Evolutionary conservation across 2,113 vertebrate genomes (phyloP).

Genomic region (Lathamus discolor): DNA sequence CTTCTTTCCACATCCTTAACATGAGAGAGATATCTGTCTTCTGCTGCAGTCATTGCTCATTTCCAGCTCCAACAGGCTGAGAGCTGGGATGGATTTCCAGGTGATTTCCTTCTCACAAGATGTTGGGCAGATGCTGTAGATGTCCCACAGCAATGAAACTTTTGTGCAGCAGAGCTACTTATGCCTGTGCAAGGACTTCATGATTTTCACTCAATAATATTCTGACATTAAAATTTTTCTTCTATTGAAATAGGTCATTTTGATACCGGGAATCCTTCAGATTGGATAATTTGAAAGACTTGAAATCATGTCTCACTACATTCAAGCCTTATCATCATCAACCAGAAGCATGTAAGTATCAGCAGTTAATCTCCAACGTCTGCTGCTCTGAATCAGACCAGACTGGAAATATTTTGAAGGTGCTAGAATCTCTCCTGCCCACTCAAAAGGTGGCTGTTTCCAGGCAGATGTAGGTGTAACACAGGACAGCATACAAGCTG

Average conservation of each 20-base stretch:
- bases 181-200: background rate
- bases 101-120: background rate
- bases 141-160: background rate
- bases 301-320: accelerated
- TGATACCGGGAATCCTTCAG: background rate
- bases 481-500: background rate
- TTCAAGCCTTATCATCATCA: background rate
- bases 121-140: accelerated
- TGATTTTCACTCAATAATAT: accelerated
- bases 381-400: background rate
- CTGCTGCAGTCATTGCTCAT: background rate
- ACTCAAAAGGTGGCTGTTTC: background rate
- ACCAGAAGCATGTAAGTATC: background rate
- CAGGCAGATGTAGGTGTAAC: background rate
- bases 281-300: background rate
- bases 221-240: background rate
- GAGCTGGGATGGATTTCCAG: background rate
- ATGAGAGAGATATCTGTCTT: accelerated
- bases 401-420: background rate
- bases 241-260: background rate
- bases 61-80: background rate
- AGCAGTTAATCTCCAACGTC: background rate
- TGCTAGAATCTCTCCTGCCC: background rate
- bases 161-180: background rate
- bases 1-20: accelerated